A percentile compares a stretch with the other conserved stretches of the same genome.
Evolutionary conservation across 2,113 vertebrate species (phyloP).

Genomic region (Aegotheles bennettii): DNA sequence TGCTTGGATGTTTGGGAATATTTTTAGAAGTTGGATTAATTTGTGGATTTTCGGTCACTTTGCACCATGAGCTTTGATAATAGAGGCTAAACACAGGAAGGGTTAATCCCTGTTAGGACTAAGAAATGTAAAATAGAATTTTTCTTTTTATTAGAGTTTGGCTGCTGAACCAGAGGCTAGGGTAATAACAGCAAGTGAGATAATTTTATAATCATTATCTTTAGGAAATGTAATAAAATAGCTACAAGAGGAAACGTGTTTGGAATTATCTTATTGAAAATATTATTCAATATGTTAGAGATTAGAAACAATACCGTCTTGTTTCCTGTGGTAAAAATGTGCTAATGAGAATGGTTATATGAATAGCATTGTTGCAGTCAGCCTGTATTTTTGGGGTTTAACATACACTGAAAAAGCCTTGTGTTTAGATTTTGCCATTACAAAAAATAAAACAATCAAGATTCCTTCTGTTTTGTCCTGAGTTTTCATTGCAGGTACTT

Average conservation of each 20-base stretch:
- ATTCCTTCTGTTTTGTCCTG: neutral
- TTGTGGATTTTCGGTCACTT: conserved; percentile 6
- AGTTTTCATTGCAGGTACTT: neutral
- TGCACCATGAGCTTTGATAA: neutral
- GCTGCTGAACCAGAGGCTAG: conserved; percentile 3
- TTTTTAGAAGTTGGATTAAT: neutral
- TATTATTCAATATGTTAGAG: conserved; percentile 20
- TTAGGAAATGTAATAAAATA: conserved; percentile 54
- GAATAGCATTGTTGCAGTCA: neutral
- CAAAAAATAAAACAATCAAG: neutral
- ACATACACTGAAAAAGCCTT: neutral
- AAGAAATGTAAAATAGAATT: neutral
- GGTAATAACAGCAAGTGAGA: conserved; percentile 23
- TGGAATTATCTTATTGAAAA: conserved; percentile 39
- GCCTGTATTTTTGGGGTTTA: neutral
- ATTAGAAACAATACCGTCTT: conserved; percentile 52
- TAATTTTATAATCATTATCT: conserved; percentile 60
- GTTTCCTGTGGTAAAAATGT: conserved; percentile 31
- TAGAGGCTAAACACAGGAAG: neutral
- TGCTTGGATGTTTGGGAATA: neutral
- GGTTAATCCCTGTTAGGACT: neutral
- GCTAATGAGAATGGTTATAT: conserved; percentile 24
- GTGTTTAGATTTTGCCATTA: neutral
- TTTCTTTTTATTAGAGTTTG: conserved; percentile 47
- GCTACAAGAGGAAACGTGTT: conserved; percentile 32